These are phyloP conservation scores for Gymnocephalus cernua DNA, from an alignment of 2,113 vertebrate genomes.

Conservation along the genomic window DNA sequence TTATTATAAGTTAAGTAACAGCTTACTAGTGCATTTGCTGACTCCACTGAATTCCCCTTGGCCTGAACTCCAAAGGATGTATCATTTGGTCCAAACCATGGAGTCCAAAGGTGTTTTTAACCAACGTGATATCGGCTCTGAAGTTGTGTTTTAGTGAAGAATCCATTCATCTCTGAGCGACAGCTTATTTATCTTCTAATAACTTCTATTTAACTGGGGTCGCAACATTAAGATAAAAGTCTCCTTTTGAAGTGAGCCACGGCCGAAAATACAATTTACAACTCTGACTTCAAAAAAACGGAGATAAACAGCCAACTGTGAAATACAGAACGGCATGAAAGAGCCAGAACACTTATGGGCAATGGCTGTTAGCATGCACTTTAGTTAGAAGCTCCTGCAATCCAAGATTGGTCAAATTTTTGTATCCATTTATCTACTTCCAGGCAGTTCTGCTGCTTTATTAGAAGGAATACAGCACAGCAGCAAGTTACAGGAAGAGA, in stretches of 20 bases:
- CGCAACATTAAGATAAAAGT: constrained; percentile 12
- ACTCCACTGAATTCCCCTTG: background rate
- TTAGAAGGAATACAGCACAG: background rate
- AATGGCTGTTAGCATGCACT: background rate
- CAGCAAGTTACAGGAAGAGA: background rate
- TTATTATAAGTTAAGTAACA: background rate
- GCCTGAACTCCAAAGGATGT: background rate
- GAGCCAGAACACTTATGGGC: background rate
- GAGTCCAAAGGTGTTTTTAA: constrained; percentile 3
- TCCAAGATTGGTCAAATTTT: background rate
- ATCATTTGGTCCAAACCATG: background rate
- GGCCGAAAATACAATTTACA: constrained; percentile 13
- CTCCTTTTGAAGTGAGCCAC: constrained; percentile 27
- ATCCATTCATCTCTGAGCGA: background rate
- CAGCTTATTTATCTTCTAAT: constrained; percentile 2
- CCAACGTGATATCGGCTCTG: background rate
- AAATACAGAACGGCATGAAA: background rate
- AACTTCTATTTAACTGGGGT: background rate
- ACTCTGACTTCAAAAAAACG: background rate
- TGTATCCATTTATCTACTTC: background rate
- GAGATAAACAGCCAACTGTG: background rate
- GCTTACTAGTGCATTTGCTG: background rate
- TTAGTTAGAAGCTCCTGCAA: background rate
- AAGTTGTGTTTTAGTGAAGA: background rate
- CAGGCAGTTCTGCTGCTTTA: background rate